Conservation (phyloP, 2,888 invertebrate genomes). For the Dryococelus australis region DNA sequence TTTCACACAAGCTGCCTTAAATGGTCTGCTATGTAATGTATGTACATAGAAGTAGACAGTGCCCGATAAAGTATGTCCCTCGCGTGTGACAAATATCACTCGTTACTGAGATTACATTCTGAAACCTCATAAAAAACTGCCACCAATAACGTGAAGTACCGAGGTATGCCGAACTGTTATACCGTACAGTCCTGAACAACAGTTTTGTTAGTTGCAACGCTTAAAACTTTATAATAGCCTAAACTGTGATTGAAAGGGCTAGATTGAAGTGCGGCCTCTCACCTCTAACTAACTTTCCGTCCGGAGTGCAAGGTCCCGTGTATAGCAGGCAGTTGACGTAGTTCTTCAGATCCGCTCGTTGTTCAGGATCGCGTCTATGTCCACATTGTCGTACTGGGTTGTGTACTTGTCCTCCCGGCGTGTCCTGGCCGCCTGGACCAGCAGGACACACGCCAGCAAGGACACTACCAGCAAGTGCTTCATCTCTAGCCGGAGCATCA, state of each 20-base stretch:
- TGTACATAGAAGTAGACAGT: too few species aligned
- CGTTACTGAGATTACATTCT: too few species aligned
- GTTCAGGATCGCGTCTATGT: conserved; percentile 65
- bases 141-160: too few species aligned
- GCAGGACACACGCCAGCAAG: conserved; percentile 44
- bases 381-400: conserved; percentile 64
- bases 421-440: conserved; percentile 50
- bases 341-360: conserved; percentile 66
- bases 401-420: conserved; percentile 55
- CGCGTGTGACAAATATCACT: too few species aligned
- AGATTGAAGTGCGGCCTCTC: conserved; percentile 53
- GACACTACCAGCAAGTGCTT: background rate
- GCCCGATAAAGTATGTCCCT: too few species aligned
- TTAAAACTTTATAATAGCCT: background rate
- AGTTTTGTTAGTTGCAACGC: too few species aligned
- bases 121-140: too few species aligned
- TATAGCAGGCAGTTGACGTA: conserved; percentile 70
- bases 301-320: conserved; percentile 66
- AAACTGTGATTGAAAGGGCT: background rate
- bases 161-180: too few species aligned
- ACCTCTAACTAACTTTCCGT: conserved; percentile 69
- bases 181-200: too few species aligned
- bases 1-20: too few species aligned
- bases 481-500: too few species aligned
- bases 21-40: too few species aligned